These are phyloP conservation scores for Ametastegia equiseti DNA, from an alignment of 2,888 invertebrate species.

Conservation along the genomic window DNA sequence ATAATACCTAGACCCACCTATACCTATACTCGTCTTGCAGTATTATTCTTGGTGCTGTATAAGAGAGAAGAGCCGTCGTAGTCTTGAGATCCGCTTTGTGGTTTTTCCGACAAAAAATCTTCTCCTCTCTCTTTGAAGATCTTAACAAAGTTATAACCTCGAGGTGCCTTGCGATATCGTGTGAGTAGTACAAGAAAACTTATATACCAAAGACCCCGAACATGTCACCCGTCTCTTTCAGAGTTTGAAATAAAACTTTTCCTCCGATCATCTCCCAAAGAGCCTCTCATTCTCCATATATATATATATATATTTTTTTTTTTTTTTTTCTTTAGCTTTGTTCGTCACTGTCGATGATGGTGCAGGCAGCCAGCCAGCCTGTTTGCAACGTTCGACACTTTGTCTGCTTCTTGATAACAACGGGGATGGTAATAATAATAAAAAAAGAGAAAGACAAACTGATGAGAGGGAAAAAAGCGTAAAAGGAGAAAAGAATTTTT, in stretches of 20 bases:
- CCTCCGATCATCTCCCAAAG: not conserved
- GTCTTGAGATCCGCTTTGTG: too few relatives aligned
- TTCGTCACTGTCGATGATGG: not conserved
- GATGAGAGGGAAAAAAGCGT: not conserved
- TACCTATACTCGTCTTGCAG: too few relatives aligned
- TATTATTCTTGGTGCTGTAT: too few relatives aligned
- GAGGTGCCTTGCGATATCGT: not conserved
- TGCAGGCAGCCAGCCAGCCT: not conserved
- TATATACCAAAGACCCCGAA: not conserved
- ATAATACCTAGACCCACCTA: too few relatives aligned
- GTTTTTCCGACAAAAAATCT: too few relatives aligned
- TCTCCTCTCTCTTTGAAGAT: not conserved
- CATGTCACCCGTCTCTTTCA: constrained; percentile 16
- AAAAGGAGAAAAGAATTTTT: not conserved
- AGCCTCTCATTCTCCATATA: not conserved
- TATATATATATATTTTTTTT: not conserved
- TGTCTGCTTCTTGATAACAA: not conserved
- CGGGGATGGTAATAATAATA: not conserved
- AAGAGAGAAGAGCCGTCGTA: too few relatives aligned
- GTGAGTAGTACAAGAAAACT: not conserved
- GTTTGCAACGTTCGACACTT: constrained; percentile 19
- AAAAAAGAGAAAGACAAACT: not conserved
- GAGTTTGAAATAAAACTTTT: constrained; percentile 31
- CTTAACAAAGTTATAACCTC: not conserved
- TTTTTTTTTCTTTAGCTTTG: not conserved